These are phyloP conservation scores for Myopa testacea DNA, from an alignment of 2,888 invertebrate genomes.

Conservation along the genomic window DNA sequence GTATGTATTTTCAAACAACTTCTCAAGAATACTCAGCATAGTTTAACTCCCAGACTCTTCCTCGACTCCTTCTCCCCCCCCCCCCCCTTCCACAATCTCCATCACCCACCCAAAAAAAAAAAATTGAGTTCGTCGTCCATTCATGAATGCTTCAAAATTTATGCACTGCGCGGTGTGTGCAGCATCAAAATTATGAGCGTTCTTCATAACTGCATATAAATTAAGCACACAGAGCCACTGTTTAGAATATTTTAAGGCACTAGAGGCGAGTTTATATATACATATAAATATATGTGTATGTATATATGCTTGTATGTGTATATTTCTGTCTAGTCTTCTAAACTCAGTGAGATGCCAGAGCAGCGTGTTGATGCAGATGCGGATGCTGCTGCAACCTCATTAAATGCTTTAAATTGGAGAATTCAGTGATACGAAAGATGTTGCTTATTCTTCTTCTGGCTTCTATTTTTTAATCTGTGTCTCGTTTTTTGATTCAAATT, in stretches of 20 bases:
- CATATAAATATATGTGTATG: background rate
- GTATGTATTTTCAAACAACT: no score
- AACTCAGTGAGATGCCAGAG: background rate
- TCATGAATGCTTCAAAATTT: background rate
- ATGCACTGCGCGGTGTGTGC: background rate
- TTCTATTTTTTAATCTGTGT: no score
- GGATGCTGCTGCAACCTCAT: constrained; percentile 31
- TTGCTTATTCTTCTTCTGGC: no score
- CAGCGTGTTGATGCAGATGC: constrained; percentile 27
- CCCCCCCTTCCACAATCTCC: no score
- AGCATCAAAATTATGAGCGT: constrained; percentile 49
- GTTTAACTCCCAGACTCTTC: no score
- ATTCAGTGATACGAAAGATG: no score
- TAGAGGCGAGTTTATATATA: background rate
- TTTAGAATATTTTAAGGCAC: constrained; percentile 21
- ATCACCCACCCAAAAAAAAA: no score
- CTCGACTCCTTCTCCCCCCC: no score
- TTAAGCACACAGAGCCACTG: constrained; percentile 48
- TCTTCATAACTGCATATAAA: constrained; percentile 55
- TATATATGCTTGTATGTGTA: background rate
- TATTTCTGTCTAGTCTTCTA: background rate
- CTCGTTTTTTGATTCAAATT: no score
- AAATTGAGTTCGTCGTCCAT: no score
- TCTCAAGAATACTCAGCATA: no score
- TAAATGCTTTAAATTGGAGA: constrained; percentile 36